Evolutionary conservation across 2,113 vertebrate genomes (phyloP), one percentile per base, ranked within the genome.

Genomic region (Pelodiscus sinensis): DNA sequence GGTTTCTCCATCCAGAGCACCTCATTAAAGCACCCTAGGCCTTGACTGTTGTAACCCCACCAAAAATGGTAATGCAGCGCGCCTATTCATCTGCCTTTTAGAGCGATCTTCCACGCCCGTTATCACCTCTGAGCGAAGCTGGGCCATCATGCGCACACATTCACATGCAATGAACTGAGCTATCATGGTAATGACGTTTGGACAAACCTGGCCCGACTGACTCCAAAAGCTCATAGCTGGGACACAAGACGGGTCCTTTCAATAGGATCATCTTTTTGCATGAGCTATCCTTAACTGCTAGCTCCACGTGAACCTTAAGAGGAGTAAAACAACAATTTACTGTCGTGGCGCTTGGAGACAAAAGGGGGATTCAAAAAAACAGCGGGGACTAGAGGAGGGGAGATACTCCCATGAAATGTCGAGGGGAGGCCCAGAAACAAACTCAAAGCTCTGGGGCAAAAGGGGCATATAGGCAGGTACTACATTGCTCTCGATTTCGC

Each of bases 141-240:
- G 90, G 18, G 29, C 13, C 29, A 13, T 31, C 7, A 87, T 87
- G 86, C 57, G 15, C 4, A 3, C 83, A 96, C 97, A 98, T 98
- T 98, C 97, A 98, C 94, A 98, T 98, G 97, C 97, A 98, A 98
- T 96, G 97, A 97, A 96, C 95, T 87, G 97, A 96, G 96, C 98
- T 98, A 97, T 98, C 98, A 97, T 98, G 98, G 98, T 98, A 98
- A 98, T 98, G 97, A 98, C 97, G 97, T 93, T 97, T 97, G 92
- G 86, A 81, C 94, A 57, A 93, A 82, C 1, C 3, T 79, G 80
- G 92, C 87, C 94, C 73, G 85, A 87, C 95, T 88, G 95, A 96
- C 96, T 92, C 84, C n/a, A 24, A 44, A 44, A 44, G 84, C 58
- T 84, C 57, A 71, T 73, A 54, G 73, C 81, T 44, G 25, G 27